A percentile compares a stretch with the other conserved stretches of the same genome.
Conservation (phyloP, 2,888 invertebrate species). For the Monoplex corrugatus region DNA sequence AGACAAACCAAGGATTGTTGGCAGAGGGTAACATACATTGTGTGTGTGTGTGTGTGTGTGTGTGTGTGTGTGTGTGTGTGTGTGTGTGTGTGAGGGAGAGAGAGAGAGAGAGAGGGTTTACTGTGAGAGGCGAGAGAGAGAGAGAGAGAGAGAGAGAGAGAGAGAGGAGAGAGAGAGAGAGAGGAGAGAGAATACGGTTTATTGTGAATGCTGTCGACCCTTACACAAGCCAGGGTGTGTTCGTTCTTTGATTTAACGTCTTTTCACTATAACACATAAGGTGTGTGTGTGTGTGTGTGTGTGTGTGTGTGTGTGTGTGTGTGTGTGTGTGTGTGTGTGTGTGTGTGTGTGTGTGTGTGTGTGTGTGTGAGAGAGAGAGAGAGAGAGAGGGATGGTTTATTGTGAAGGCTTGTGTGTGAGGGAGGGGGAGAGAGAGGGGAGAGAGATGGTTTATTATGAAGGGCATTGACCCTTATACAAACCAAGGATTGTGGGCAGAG, state of each 20-base stretch:
- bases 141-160: no score
- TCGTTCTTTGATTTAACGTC: not conserved
- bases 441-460: not conserved
- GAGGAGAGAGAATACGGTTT: not conserved
- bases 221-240: no score
- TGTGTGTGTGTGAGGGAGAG: no score
- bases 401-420: not conserved
- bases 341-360: not conserved
- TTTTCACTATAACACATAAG: not conserved
- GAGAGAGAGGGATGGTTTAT: not conserved
- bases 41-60: no score
- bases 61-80: no score
- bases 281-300: not conserved
- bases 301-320: constrained; percentile 5
- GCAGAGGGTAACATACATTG: no score
- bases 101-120: no score
- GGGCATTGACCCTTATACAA: no score
- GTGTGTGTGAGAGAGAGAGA: not conserved
- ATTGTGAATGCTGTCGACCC: not conserved
- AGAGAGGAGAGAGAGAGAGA: not conserved
- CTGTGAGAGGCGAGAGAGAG: no score
- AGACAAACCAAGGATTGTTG: not conserved
- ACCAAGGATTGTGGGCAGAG: no score
- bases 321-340: constrained; percentile 9
- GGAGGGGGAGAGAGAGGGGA: not conserved